A percentile compares a stretch with the other conserved stretches of the same genome.
These are phyloP conservation scores for Phoeniculus purpureus DNA, from an alignment of 2,797 vertebrate species.

Conservation along the genomic window DNA sequence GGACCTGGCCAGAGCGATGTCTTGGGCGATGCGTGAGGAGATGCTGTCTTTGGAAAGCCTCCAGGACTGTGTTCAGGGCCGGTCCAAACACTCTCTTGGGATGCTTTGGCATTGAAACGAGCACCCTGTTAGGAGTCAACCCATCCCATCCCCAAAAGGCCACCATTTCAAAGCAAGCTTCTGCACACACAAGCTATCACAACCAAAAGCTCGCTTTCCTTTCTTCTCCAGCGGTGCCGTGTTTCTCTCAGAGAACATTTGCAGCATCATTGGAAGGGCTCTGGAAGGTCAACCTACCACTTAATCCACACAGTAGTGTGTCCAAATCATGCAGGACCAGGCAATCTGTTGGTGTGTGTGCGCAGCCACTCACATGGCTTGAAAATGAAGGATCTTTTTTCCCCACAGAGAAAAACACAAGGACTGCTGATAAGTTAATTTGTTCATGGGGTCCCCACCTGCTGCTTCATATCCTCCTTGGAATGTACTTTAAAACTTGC, in stretches of 20 bases:
- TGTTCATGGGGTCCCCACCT: not conserved
- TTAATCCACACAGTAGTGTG: not conserved
- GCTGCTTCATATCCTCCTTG: not conserved
- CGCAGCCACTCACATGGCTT: not conserved
- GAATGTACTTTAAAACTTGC: not conserved
- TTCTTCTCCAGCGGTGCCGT: not conserved
- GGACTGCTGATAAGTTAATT: not conserved
- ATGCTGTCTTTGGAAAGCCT: not conserved
- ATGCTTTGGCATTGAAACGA: not conserved
- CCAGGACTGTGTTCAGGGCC: not conserved
- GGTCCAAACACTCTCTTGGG: not conserved
- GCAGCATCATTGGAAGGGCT: not conserved
- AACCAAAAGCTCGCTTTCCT: not conserved
- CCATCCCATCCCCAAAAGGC: not conserved
- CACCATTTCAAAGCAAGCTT: not conserved
- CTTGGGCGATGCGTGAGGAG: rapidly evolving
- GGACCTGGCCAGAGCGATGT: rapidly evolving
- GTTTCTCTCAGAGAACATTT: not conserved
- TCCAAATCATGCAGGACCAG: not conserved
- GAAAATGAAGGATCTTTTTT: not conserved
- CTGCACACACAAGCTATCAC: not conserved
- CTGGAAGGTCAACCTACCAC: not conserved
- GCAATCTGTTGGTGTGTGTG: not conserved
- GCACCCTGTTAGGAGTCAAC: not conserved
- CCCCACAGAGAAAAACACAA: not conserved